These are phyloP conservation scores for Spea multiplicata DNA, from an alignment of 2,113 vertebrate species.

Conservation along the genomic window DNA sequence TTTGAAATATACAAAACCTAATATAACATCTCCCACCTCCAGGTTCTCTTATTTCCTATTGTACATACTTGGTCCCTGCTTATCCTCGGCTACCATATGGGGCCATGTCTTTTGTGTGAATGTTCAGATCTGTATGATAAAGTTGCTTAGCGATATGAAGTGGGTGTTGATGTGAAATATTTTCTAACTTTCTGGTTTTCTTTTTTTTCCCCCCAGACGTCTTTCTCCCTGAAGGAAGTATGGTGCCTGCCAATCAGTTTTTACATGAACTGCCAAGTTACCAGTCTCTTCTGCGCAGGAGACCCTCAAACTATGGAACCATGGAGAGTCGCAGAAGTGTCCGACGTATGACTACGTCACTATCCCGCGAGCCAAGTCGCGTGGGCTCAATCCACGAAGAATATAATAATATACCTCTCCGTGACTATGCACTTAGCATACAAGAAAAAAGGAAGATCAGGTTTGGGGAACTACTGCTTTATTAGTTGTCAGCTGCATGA, in stretches of 20 bases:
- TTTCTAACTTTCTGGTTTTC: background rate
- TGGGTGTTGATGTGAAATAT: background rate
- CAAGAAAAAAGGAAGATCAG: constrained; percentile 72
- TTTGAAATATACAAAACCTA: too few species aligned
- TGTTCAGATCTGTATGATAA: too few species aligned
- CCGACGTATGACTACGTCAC: constrained; percentile 40
- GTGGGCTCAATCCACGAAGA: background rate
- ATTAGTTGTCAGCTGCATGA: background rate
- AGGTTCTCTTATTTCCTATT: too few species aligned
- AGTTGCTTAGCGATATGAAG: too few species aligned
- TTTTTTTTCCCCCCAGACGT: constrained; percentile 47
- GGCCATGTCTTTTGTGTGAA: too few species aligned
- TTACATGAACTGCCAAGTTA: constrained; percentile 91
- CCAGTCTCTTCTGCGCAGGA: constrained; percentile 75
- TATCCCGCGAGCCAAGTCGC: background rate
- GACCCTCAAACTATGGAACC: constrained; percentile 42
- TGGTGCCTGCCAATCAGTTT: constrained; percentile 56
- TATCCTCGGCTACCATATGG: too few species aligned
- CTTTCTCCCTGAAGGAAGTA: constrained; percentile 43
- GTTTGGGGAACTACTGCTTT: constrained; percentile 55
- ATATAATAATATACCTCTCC: constrained; percentile 51
- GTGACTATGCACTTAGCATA: constrained; percentile 67
- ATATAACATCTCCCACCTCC: too few species aligned
- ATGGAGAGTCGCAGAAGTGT: constrained; percentile 49
- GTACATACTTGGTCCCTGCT: too few species aligned